These are phyloP conservation scores for Pristionchus exspectatus DNA, from an alignment of 2,888 invertebrate genomes.

Conservation along the genomic window DNA sequence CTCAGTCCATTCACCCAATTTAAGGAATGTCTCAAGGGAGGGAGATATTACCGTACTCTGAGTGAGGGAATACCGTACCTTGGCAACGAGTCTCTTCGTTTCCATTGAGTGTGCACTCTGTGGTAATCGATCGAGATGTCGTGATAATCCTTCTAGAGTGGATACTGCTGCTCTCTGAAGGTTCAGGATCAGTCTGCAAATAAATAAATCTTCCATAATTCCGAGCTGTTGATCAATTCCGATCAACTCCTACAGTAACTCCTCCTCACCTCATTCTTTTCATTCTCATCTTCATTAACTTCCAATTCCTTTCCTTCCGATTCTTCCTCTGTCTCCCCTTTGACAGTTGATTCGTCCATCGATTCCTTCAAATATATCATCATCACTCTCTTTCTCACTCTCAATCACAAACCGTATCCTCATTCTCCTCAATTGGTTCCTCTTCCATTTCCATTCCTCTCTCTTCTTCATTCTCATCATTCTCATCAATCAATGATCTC, in stretches of 20 bases:
- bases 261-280: conserved; percentile 33
- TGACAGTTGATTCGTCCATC: not conserved
- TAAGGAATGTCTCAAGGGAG: conserved; percentile 86
- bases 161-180: conserved; percentile 58
- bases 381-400: not conserved
- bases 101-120: conserved; percentile 21
- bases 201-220: no score
- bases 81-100: conserved; percentile 51
- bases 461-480: conserved; percentile 6
- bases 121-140: conserved; percentile 59
- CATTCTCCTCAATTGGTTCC: conserved; percentile 21
- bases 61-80: not conserved
- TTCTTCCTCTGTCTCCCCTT: not conserved
- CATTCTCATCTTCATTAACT: conserved; percentile 5
- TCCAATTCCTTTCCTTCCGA: conserved; percentile 4
- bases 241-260: not conserved
- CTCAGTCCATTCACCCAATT: conserved; percentile 91
- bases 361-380: not conserved
- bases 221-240: no score
- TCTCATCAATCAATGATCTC: not conserved
- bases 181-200: conserved; percentile 1
- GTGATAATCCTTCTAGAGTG: conserved; percentile 62
- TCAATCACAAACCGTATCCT: not conserved
- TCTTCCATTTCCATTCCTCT: not conserved
- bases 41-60: no score